Conservation (phyloP, 2,888 invertebrate genomes). For the Heliconius charithonia region DNA sequence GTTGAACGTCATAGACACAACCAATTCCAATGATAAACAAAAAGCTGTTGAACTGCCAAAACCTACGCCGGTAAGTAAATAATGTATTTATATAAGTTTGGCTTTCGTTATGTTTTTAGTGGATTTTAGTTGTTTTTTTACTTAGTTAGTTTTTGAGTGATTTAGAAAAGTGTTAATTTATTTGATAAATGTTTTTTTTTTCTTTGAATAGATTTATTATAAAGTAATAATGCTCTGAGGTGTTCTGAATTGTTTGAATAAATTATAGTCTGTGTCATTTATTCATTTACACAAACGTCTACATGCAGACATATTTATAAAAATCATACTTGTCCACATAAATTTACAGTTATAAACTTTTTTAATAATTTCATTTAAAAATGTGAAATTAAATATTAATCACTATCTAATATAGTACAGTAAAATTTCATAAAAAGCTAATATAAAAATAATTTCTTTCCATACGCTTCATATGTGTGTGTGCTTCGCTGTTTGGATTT, state of each 20-base stretch:
- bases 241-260: not conserved
- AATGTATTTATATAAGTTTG: constrained; percentile 47
- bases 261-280: too few relatives aligned
- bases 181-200: not conserved
- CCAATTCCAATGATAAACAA: constrained; percentile 43
- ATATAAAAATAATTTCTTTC: constrained; percentile 61
- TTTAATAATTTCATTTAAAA: not conserved
- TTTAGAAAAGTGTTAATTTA: not conserved
- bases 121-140: constrained; percentile 35
- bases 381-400: not conserved
- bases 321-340: not conserved
- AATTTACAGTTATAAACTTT: not conserved
- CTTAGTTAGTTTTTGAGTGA: constrained; percentile 21
- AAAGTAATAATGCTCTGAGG: not conserved
- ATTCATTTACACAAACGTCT: not conserved
- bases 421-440: constrained; percentile 44
- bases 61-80: constrained; percentile 71
- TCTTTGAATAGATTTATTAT: not conserved
- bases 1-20: constrained; percentile 54
- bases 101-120: constrained; percentile 45
- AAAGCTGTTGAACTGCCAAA: constrained; percentile 68
- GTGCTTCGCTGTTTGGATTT: constrained; percentile 61
- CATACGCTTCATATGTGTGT: constrained; percentile 63
- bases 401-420: not conserved
- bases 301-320: not conserved